Percentiles rank a stretch among this genome's conserved stretches.
phyloP scores from a whole-genome alignment of 2,888 invertebrate genomes.

The Anthrax anthrax region DNA sequence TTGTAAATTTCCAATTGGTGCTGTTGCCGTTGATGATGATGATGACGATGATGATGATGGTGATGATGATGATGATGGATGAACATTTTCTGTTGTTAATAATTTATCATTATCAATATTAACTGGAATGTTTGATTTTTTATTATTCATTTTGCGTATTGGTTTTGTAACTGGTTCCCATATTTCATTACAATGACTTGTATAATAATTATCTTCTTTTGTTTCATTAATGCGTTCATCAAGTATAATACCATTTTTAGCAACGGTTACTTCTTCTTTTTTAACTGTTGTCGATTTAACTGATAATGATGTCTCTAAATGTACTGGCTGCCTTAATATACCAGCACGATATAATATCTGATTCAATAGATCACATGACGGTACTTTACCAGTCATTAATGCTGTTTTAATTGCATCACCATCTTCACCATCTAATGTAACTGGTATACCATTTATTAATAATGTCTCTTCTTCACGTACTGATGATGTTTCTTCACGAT shows the following conservation, averaged over 20 bases:
- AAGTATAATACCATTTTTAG: constrained; percentile 49
- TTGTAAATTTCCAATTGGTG: not conserved
- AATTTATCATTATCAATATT: not conserved
- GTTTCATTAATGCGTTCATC: constrained; percentile 55
- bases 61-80: not conserved
- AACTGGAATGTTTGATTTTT: not conserved
- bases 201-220: constrained; percentile 55
- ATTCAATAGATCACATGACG: constrained; percentile 55
- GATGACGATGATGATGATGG: no score
- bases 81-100: not conserved
- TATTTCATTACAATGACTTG: constrained; percentile 49
- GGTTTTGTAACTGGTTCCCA: constrained; percentile 41
- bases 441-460: constrained; percentile 54
- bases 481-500: constrained; percentile 58
- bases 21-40: not conserved
- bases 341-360: constrained; percentile 52
- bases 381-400: constrained; percentile 51
- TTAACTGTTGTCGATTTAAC: constrained; percentile 56
- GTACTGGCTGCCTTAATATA: constrained; percentile 49
- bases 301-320: constrained; percentile 53
- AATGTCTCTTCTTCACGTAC: constrained; percentile 56
- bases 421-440: constrained; percentile 50
- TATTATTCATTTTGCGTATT: constrained; percentile 1
- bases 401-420: constrained; percentile 53
- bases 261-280: constrained; percentile 54